Percentiles rank a stretch among this genome's conserved stretches.
phyloP scores from a whole-genome alignment of 2,113 vertebrate species.

The Natator depressus region DNA sequence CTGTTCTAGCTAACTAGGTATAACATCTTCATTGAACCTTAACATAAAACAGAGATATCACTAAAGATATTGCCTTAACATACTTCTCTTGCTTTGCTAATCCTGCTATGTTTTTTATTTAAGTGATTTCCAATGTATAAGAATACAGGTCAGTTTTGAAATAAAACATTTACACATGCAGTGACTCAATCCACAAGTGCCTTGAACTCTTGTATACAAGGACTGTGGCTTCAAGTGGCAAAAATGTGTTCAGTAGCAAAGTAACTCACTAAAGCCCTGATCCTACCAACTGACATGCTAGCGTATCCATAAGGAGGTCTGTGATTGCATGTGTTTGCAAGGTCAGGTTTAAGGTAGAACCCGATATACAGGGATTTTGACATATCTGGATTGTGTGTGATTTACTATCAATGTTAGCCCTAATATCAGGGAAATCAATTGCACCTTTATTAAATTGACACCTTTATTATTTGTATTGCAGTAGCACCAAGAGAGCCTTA shows the following conservation, averaged over 20 bases:
- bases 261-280: neutral
- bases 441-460: neutral
- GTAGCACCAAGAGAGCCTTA: neutral
- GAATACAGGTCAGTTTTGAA: slow-evolving; percentile 64
- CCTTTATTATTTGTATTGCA: neutral
- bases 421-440: neutral
- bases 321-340: neutral
- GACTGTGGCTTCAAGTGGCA: slow-evolving; percentile 6
- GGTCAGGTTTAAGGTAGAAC: neutral
- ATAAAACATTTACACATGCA: slow-evolving; percentile 54
- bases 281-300: neutral
- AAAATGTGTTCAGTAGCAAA: neutral
- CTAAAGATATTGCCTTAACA: slow-evolving; percentile 24
- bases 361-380: neutral
- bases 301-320: neutral
- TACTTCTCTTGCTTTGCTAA: slow-evolving; percentile 12
- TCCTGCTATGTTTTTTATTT: slow-evolving; percentile 63
- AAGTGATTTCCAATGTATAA: slow-evolving; percentile 65
- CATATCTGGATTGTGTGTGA: neutral
- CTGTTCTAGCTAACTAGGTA: slow-evolving; percentile 69
- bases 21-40: slow-evolving; percentile 71
- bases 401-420: fast-evolving
- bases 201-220: slow-evolving; percentile 53
- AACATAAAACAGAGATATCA: slow-evolving; percentile 60
- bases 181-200: slow-evolving; percentile 14